Evolutionary conservation across 2,797 vertebrate species (phyloP), one percentile per base, ranked within the genome.

Genomic region (Xyrichtys novacula): DNA sequence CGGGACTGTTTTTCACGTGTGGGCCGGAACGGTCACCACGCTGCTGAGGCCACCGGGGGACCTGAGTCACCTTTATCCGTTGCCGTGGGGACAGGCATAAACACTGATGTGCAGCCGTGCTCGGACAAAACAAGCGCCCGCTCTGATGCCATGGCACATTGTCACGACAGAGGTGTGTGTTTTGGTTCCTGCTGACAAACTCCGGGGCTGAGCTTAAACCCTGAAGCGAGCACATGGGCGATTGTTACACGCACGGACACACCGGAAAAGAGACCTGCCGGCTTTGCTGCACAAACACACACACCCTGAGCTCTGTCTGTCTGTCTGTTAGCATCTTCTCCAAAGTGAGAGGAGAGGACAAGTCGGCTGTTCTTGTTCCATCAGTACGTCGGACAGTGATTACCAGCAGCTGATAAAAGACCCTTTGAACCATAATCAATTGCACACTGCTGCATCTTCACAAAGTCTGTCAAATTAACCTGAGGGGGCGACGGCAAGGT

Each of bases 371-470:
- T 58, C 70, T 65, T 71, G 47, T 76, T 81, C 79, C 52, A 34
- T 25, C 22, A 20, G 25, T 8, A 22, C n/a, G 22, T 70, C 34
- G 28, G 75, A 69, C 72, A 47, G 17, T 56, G 60, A 56, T 80
- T 77, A 81, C 65, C 58, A 73, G 55, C 5, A 0, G 40, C 62
- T 71, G 78, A 90, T 80, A 78, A 90, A 88, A 83, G 75, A 57
- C 53, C 70, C 85, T 86, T 84, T 89, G 74, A 91, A 82, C 62
- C 36, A n/a, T 57, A 77, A 88, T 89, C 89, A 86, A 84, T 76
- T 1, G 50, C 57, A 71, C 5, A n/a, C 61, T n/a, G 53, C 71
- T 20, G 71, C 29, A 14, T 60, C 58, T 70, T 84, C 63, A 70
- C 74, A 56, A 39, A 62, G 74, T 81, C 68, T 70, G 64, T 85